A percentile compares a stretch with the other conserved stretches of the same genome.
These are phyloP conservation scores for Hirundichthys speculiger DNA, from an alignment of 2,113 vertebrate genomes.

Conservation along the genomic window DNA sequence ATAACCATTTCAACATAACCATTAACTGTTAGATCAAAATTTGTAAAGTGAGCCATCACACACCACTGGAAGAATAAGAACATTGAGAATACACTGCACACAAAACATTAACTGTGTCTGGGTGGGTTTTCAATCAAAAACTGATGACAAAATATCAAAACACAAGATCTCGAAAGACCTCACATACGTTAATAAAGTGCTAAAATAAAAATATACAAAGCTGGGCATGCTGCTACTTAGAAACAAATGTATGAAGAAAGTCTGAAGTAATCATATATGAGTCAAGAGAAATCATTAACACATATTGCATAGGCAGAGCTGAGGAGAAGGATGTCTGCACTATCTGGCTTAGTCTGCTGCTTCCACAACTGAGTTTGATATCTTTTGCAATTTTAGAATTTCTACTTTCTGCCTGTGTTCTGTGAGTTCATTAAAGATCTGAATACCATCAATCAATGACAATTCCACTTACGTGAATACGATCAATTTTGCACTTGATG, in stretches of 20 bases:
- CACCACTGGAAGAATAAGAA: conserved; percentile 23
- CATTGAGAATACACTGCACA: conserved; percentile 19
- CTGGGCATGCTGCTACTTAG: conserved; percentile 27
- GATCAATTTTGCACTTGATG: not conserved
- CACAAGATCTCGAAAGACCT: conserved; percentile 16
- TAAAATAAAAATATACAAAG: conserved; percentile 46
- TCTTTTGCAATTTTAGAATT: not conserved
- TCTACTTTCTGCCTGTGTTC: too few relatives aligned
- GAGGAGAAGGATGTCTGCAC: conserved; percentile 9
- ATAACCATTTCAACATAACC: conserved; percentile 49
- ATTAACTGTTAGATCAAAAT: conserved; percentile 36
- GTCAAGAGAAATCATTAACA: conserved; percentile 18
- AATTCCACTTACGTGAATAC: conserved; percentile 17
- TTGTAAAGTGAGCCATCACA: conserved; percentile 25
- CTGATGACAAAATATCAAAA: conserved; percentile 25
- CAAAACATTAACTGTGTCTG: conserved; percentile 16
- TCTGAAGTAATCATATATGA: conserved; percentile 2
- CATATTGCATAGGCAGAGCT: conserved; percentile 65
- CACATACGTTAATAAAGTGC: conserved; percentile 61
- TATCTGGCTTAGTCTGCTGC: not conserved
- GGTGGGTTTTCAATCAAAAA: conserved; percentile 27
- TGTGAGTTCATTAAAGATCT: too few relatives aligned
- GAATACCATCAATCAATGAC: conserved; percentile 8
- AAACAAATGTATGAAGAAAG: conserved; percentile 26
- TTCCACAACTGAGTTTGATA: not conserved